Percentiles rank a stretch among this genome's conserved stretches.
Evolutionary conservation across 2,113 vertebrate species (phyloP).

Genomic region (Chionodraco myersi): DNA sequence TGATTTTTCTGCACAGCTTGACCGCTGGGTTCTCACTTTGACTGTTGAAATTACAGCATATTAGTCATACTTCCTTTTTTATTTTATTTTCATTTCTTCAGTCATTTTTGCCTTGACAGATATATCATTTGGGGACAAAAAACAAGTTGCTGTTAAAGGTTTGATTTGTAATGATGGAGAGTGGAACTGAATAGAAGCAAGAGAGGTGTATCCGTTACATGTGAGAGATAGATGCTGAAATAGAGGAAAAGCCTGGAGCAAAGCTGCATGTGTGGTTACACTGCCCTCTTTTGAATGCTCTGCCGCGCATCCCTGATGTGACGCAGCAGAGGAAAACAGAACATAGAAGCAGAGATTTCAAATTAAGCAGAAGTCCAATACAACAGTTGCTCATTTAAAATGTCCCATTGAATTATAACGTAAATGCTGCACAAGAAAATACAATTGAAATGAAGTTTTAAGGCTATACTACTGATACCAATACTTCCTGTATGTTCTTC

Average conservation of each 20-base stretch:
- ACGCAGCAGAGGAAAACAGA: constrained; percentile 11
- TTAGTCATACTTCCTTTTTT: constrained; percentile 23
- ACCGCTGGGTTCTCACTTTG: constrained; percentile 56
- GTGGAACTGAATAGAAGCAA: neutral
- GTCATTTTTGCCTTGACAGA: constrained; percentile 23
- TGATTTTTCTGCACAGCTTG: constrained; percentile 70
- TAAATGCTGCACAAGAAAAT: neutral
- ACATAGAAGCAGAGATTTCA: neutral
- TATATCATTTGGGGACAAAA: constrained; percentile 18
- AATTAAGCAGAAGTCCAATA: neutral
- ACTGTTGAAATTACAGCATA: constrained; percentile 55
- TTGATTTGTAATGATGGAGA: constrained; percentile 27
- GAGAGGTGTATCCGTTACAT: neutral
- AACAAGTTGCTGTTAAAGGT: neutral
- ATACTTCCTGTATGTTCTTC: neutral
- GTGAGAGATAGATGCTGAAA: constrained; percentile 11
- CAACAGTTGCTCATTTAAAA: neutral
- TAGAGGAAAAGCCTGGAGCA: neutral
- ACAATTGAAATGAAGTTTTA: neutral
- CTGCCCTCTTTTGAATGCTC: constrained; percentile 76
- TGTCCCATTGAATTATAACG: no score
- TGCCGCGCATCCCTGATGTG: constrained; percentile 25
- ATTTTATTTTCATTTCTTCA: neutral
- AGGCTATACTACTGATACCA: neutral
- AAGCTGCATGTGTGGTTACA: constrained; percentile 67